phyloP scores from a whole-genome alignment of 2,888 invertebrate species.

The Limnephilus lunatus region DNA sequence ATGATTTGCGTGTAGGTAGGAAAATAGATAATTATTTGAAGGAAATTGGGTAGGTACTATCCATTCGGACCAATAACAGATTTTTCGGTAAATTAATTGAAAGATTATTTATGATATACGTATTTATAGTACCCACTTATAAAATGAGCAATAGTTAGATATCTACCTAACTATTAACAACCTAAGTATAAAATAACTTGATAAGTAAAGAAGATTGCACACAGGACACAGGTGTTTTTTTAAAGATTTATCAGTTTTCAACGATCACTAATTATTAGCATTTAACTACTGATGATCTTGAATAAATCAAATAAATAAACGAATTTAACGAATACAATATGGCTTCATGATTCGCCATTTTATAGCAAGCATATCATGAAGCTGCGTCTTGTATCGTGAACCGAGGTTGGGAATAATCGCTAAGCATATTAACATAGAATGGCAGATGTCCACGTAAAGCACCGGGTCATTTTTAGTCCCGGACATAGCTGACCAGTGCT shows the following conservation, averaged over 20 bases:
- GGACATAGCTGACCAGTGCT: conserved; percentile 8
- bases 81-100: not conserved
- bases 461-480: conserved; percentile 32
- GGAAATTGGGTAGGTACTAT: not conserved
- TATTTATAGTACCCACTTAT: not conserved
- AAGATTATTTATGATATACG: not conserved
- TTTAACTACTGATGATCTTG: not conserved
- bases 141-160: too few species aligned
- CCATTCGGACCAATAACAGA: not conserved
- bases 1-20: too few species aligned
- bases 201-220: not conserved
- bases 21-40: too few species aligned
- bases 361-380: conserved; percentile 27
- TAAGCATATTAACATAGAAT: conserved; percentile 62
- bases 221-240: not conserved
- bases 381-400: conserved; percentile 33
- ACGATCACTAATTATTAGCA: not conserved
- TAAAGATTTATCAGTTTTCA: not conserved
- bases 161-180: too few species aligned
- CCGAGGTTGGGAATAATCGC: conserved; percentile 43
- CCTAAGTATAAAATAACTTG: too few species aligned
- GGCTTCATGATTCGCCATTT: not conserved
- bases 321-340: not conserved
- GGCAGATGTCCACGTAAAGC: conserved; percentile 64
- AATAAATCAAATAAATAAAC: not conserved